Evolutionary conservation across 2,888 invertebrate genomes (phyloP), one percentile per base, ranked within the genome.

Genomic region (Tipula unca): DNA sequence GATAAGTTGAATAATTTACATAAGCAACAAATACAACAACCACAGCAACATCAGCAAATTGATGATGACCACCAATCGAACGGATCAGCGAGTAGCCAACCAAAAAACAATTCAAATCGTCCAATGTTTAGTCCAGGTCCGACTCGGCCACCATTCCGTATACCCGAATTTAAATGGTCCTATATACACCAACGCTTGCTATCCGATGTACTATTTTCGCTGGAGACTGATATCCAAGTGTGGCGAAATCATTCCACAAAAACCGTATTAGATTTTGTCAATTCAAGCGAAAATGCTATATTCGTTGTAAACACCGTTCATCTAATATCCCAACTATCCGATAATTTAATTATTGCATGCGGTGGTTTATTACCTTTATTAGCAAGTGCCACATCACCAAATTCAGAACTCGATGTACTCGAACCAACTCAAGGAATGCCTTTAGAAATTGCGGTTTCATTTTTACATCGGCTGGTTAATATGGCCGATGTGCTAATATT

Each of bases 91-190:
- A 69, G 69, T 69, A 69, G 69, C 10, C 69, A 69, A 69, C 69
- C 20, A 69, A 69, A 95, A 91, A 91, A 93, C 85, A 92, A 93
- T 87, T 94, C 94, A 88, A 83, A 83, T 83, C 93, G 97, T 86
- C 97, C 97, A 85, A 97, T 98, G 96, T 98, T 98, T 91, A 97
- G 97, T 88, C 96, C 98, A 86, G 97, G 97, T 4, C 96, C 97
- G 48, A 96, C 97, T 86, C 93, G 97, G 88, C 98, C 98, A 29
- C 98, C 99, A 2, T 99, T 99, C 92, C 94, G 99, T 87, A 99
- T 99, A 90, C 99, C 99, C 29, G 99, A 99, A 92, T 99, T 99
- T 92, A 96, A 98, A 89, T 99, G 99, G 99, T 99, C 99, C 0
- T 97, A 97, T 91, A 97, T 99, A 88, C 99, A 99, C 91, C 98